Base-by-base conservation (phyloP, 2,888 invertebrate species). In the Diachrysia chrysitis region DNA sequence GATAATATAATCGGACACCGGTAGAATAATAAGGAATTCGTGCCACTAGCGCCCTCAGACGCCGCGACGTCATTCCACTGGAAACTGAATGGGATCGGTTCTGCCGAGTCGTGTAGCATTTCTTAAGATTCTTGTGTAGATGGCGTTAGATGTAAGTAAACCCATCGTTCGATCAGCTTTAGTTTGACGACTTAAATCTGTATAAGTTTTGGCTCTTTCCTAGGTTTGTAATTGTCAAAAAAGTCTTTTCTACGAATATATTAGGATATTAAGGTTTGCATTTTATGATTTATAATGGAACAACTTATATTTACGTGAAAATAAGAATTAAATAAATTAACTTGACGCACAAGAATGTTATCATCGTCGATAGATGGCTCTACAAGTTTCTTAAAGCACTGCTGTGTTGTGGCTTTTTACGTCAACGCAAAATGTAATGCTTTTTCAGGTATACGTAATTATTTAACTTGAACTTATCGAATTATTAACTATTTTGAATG, bases 41-140 rank as follows among this genome's bases (percentile, higher is more conserved):
- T 61, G 68, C 66, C 62, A 69, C 63, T 77, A 79, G 86, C 87
- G 87, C 88, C 87, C 79, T 86, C 85, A 58, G 63, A 79, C 71
- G 82, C 65, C 55, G 63, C 69, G 68, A 73, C 64, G 74, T 42
- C 63, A 55, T 58, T 14, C 59, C 14, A 9, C 29, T 37, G n/a
- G 76, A 58, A 73, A 66, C 78, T 48, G 35, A 59, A 63, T 19
- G 56, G 32, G 57, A 46, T 32, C 70, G 54, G 51, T 25, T 64
- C 51, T 32, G 59, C 63, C 7, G 54, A 62, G 48, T 59, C 61
- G 61, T 66, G 68, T 55, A 58, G 68, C 71, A 72, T 76, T 69
- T 76, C 60, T 75, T 55, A 67, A 75, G 68, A 66, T 65, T 69
- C 32, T 62, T 59, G 58, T 71, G 68, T 75, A 87, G 87, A 85